Evolutionary conservation across 2,113 vertebrate species (phyloP), one percentile per base, ranked within the genome.

Genomic region (Riparia riparia): DNA sequence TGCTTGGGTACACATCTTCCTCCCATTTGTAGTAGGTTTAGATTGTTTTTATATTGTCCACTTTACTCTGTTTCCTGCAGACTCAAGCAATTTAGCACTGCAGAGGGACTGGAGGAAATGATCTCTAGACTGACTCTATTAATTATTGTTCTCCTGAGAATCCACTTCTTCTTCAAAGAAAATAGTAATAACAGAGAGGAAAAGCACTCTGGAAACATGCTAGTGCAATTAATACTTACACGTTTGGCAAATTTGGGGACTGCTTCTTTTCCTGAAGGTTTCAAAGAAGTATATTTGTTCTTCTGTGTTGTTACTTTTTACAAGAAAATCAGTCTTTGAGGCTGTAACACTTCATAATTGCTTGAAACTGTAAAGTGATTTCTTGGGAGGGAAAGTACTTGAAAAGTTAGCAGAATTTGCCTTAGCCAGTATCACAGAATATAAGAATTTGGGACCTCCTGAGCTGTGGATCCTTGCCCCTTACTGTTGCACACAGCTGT

Each of bases 121-220:
- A 68, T 94, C 93, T 95, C 71, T 95, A 70, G 79, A 74, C 79
- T 96, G 89, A 91, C 24, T 70, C 83, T 91, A 88, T 96, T 96
- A 96, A 96, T 97, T 96, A 82, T 53, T 89, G 60, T 70, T 95
- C 92, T 78, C 91, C 17, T 0, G 17, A 82, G 95, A 92, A 81
- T 58, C 22, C 42, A 4, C 50, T 82, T 4, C 50, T 82, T 89
- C 69, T 90, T 93, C 76, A 51, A 28, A 88, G 91, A 49, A 56
- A 77, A 83, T 77, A 56, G 44, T 63, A 80, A 42, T 45, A 83
- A 68, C 54, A 56, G 65, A 77, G 61, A 94, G 47, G 8, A 78
- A 54, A 72, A 77, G 19, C 17, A 6, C 18, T 77, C 68, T 93
- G 41, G 51, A 95, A 94, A 64, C 24, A 53, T 65, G n/a, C 42